Evolutionary conservation across 2,113 vertebrate genomes (phyloP).

Genomic region (Suncus etruscus): DNA sequence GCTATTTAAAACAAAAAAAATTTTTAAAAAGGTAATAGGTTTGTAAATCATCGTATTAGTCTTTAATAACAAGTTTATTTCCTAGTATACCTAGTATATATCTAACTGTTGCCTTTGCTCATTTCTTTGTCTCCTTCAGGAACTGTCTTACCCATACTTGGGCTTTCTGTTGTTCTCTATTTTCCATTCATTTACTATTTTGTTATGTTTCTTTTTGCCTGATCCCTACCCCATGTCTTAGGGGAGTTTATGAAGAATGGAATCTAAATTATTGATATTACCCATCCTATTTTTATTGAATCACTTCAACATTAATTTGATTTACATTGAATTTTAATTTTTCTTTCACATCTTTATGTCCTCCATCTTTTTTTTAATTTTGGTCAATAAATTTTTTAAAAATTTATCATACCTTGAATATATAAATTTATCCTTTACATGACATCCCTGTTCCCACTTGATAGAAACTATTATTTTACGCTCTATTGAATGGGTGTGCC

Average conservation of each 20-base stretch:
- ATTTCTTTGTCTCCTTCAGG: neutral
- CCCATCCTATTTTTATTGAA: neutral
- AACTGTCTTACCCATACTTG: neutral
- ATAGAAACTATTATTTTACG: neutral
- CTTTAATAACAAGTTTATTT: too few species aligned
- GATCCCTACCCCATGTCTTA: neutral
- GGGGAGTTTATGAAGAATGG: neutral
- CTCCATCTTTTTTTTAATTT: slow-evolving; percentile 50
- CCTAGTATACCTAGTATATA: too few species aligned
- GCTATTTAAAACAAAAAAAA: too few species aligned
- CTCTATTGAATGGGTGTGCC: neutral
- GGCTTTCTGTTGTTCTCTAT: neutral
- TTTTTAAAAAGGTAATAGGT: too few species aligned
- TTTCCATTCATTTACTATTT: neutral
- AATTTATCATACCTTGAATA: neutral
- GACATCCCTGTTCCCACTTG: neutral
- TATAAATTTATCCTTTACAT: slow-evolving; percentile 23
- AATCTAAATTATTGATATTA: neutral
- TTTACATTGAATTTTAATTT: slow-evolving; percentile 17
- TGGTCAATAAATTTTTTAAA: neutral
- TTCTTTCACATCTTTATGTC: neutral
- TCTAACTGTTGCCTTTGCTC: too few species aligned
- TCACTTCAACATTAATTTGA: neutral
- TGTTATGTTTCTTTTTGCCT: slow-evolving; percentile 28
- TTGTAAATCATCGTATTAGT: too few species aligned